A percentile compares a stretch with the other conserved stretches of the same genome.
Evolutionary conservation across 2,113 vertebrate species (phyloP).

Genomic region (Tympanuchus pallidicinctus): DNA sequence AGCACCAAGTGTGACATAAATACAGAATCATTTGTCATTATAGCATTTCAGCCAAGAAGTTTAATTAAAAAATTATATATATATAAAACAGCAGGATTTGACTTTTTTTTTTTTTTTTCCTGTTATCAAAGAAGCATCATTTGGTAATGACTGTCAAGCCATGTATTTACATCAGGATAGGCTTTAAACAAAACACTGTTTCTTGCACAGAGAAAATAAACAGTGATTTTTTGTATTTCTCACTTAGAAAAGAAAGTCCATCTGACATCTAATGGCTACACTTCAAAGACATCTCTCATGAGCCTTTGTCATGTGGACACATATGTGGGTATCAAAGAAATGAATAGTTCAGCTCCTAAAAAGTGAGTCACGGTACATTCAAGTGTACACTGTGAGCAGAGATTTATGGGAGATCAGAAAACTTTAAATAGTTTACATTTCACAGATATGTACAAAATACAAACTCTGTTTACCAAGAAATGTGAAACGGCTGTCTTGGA

Average conservation of each 20-base stretch:
- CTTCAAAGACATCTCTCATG: slow-evolving; percentile 19
- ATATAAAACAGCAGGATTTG: background rate
- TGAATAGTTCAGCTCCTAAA: background rate
- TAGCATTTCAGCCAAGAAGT: background rate
- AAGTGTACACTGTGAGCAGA: background rate
- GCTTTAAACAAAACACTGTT: background rate
- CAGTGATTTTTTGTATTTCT: slow-evolving; percentile 1
- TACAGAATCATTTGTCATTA: background rate
- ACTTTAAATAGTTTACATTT: slow-evolving; percentile 48
- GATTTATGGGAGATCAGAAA: slow-evolving; percentile 39
- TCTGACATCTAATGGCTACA: background rate
- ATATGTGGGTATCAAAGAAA: background rate
- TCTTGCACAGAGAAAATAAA: background rate
- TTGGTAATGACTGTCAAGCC: background rate
- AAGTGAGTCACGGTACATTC: background rate
- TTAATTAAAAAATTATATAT: background rate
- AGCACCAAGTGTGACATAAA: background rate
- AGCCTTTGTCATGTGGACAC: background rate
- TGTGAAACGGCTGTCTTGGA: slow-evolving; percentile 47
- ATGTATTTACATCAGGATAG: background rate
- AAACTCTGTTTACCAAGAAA: slow-evolving; percentile 48
- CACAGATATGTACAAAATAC: slow-evolving; percentile 44
- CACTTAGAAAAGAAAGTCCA: background rate
- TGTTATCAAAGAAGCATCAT: background rate
- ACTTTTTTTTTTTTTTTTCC: accelerated